Percentiles rank a stretch among this genome's conserved stretches.
Conservation (phyloP, 1,140 invertebrate species). For the Leptonema lineaticorne region DNA sequence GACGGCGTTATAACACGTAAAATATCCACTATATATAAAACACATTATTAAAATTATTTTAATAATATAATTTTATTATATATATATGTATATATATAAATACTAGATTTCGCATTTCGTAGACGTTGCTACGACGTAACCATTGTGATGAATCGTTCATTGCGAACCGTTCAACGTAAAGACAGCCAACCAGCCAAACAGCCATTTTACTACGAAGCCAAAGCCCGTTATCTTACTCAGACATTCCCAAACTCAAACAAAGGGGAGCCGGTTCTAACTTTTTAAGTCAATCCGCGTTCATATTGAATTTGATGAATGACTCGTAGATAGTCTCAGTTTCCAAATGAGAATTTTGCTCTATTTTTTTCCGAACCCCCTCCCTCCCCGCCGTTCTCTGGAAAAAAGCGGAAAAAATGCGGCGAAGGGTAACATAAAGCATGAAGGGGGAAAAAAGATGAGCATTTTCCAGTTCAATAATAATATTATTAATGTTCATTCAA, state of each 20-base stretch:
- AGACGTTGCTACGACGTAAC: neutral
- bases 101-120: neutral
- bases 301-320: constrained; percentile 19
- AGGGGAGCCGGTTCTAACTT: neutral
- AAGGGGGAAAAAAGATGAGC: neutral
- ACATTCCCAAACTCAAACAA: constrained; percentile 7
- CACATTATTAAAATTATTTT: too few relatives aligned
- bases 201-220: constrained; percentile 11
- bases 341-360: neutral
- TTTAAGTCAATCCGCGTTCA: constrained; percentile 14
- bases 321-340: neutral
- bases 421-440: too few relatives aligned
- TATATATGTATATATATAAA: neutral
- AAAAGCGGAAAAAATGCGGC: too few relatives aligned
- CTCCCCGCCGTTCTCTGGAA: too few relatives aligned
- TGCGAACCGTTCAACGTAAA: constrained; percentile 4
- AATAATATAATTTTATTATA: too few relatives aligned
- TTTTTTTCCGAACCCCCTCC: neutral
- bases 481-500: constrained; percentile 3
- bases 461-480: neutral
- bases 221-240: constrained; percentile 24
- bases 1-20: too few relatives aligned
- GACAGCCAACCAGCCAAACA: neutral
- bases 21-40: too few relatives aligned
- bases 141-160: constrained; percentile 24